phyloP scores from a whole-genome alignment of 2,888 invertebrate genomes.

The Prosapia bicincta region DNA sequence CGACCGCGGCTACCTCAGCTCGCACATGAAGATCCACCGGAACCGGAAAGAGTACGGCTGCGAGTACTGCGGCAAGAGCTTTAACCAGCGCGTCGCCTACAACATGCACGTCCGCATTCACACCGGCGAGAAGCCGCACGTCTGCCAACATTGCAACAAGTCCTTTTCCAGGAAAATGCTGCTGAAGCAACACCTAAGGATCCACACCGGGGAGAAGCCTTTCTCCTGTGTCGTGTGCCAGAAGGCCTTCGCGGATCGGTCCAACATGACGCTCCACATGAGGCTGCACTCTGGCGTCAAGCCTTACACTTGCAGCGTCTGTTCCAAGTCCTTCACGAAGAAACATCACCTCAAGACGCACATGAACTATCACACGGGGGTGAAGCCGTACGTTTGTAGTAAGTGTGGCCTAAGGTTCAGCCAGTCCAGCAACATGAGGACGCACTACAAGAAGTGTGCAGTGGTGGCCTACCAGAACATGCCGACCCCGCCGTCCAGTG shows the following conservation, averaged over 20 bases:
- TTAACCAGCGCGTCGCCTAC: conserved; percentile 82
- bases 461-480: conserved; percentile 20
- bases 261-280: conserved; percentile 80
- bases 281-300: conserved; percentile 77
- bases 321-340: conserved; percentile 78
- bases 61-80: conserved; percentile 75
- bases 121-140: conserved; percentile 56
- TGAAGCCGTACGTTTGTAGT: conserved; percentile 70
- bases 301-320: conserved; percentile 63
- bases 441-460: conserved; percentile 74
- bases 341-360: conserved; percentile 83
- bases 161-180: conserved; percentile 83
- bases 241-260: conserved; percentile 78
- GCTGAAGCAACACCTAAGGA: conserved; percentile 75
- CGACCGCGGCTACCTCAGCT: conserved; percentile 78
- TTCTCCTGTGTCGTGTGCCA: conserved; percentile 77
- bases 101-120: conserved; percentile 85
- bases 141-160: conserved; percentile 71
- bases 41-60: conserved; percentile 71
- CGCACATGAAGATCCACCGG: conserved; percentile 82
- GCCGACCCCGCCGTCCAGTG: neutral
- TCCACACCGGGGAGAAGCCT: conserved; percentile 71
- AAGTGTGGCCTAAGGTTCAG: conserved; percentile 74
- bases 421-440: conserved; percentile 84
- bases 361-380: conserved; percentile 79